Evolutionary conservation across 2,888 invertebrate genomes (phyloP).

Genomic region (Caenorhabditis macrosperma): DNA sequence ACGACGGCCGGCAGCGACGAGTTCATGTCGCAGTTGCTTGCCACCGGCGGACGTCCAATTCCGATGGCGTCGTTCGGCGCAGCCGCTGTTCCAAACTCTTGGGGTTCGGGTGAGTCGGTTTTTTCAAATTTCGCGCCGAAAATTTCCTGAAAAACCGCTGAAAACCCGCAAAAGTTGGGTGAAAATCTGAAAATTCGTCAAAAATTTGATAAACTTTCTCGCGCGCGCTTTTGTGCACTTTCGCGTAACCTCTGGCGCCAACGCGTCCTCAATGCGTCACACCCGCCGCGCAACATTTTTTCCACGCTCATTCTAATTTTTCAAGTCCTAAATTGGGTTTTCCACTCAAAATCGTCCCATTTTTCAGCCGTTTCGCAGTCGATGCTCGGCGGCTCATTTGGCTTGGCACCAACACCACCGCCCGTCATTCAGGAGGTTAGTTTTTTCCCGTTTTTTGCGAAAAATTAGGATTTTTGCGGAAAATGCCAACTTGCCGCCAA

Average conservation of each 20-base stretch:
- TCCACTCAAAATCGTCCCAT: background rate
- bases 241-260: background rate
- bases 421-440: constrained; percentile 68
- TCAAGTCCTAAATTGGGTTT: no score
- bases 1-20: constrained; percentile 70
- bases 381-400: constrained; percentile 71
- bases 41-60: constrained; percentile 70
- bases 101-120: constrained; percentile 64
- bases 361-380: constrained; percentile 71
- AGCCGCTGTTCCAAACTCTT: constrained; percentile 50
- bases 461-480: background rate
- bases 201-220: background rate
- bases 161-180: background rate
- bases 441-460: background rate
- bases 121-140: background rate
- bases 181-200: background rate
- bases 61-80: constrained; percentile 48
- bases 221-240: background rate
- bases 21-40: constrained; percentile 70
- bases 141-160: constrained; percentile 4
- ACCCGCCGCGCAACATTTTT: constrained; percentile 12
- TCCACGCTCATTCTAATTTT: background rate
- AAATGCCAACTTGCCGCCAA: background rate
- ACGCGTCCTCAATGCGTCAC: background rate
- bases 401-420: constrained; percentile 74